Evolutionary conservation across 2,797 vertebrate species (phyloP), one percentile per base, ranked within the genome.

Genomic region (Peromyscus nudipes): DNA sequence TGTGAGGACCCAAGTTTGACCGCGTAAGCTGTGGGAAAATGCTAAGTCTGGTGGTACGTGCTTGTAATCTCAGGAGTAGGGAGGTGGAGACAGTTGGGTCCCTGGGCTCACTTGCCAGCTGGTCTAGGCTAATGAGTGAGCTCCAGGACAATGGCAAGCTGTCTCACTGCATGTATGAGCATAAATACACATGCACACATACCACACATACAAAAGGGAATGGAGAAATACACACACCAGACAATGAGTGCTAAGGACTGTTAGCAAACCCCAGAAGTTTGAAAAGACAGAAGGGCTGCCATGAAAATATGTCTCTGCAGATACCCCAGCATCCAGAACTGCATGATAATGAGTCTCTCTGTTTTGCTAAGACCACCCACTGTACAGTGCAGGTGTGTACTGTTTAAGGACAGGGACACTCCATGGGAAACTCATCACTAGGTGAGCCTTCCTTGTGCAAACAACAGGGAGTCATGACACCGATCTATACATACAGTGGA

Each of bases 191-290:
- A 34, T 40, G 23, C 37, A 27, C 4, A 1, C 46, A 67, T 40
- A 1, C 3, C 1, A 55, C 29, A 64, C 65, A n/a, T 13, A 37
- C 17, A 19, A 2, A 14, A 8, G 60, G 12, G 6, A 76, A 62
- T 1, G 13, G 43, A 73, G 4, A 2, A 19, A 60, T 0, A 0
- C 5, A 1, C 16, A 60, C 23, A 8, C 5, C 1, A 64, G 21
- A 43, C 65, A 57, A 6, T 2, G 29, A 37, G 16, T 14, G 25
- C 55, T 2, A 21, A 34, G 6, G n/a, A 12, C 0, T 4, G 4
- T n/a, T 29, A 9, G 55, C 21, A 40, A 40, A 95, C n/a, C 11
- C 67, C 43, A 7, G 80, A 55, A 25, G 25, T 62, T 12, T 2
- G 4, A 77, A 21, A 73, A 40, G 11, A 2, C 43, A 19, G 4